phyloP scores from a whole-genome alignment of 2,797 vertebrate genomes.

The Onychomys torridus region DNA sequence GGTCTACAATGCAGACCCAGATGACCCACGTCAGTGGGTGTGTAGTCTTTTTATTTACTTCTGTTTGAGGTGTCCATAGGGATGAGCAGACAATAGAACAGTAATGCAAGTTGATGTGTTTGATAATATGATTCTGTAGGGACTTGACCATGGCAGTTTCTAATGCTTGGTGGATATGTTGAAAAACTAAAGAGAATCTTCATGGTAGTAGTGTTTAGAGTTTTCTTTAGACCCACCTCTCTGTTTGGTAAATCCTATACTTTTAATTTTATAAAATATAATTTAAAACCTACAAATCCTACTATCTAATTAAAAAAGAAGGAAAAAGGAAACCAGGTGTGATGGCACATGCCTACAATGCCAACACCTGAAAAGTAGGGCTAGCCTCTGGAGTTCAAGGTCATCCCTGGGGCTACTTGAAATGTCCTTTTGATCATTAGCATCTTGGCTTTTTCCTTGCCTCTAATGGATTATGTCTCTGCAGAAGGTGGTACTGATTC shows the following conservation, averaged over 20 bases:
- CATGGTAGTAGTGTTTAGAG: neutral
- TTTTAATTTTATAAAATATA: conserved; percentile 35
- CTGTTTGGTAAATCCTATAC: neutral
- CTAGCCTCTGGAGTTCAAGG: neutral
- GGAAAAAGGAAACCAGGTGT: neutral
- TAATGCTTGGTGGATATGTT: neutral
- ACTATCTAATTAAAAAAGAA: neutral
- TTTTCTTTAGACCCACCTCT: neutral
- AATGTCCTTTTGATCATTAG: neutral
- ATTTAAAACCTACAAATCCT: conserved; percentile 29
- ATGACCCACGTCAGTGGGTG: neutral
- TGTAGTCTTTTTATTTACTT: conserved; percentile 16
- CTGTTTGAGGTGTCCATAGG: neutral
- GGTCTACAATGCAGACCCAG: neutral
- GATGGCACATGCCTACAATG: neutral
- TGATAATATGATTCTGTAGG: neutral
- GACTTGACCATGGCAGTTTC: neutral
- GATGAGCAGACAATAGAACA: neutral
- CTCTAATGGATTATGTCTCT: conserved; percentile 45
- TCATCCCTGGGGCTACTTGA: neutral
- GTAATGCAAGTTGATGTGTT: neutral
- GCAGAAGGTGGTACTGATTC: conserved; percentile 95
- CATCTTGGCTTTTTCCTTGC: neutral
- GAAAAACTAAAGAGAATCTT: neutral
- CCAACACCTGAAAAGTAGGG: neutral